Conservation (phyloP, 1,140 invertebrate genomes). For the Temnothorax curvispinosus region DNA sequence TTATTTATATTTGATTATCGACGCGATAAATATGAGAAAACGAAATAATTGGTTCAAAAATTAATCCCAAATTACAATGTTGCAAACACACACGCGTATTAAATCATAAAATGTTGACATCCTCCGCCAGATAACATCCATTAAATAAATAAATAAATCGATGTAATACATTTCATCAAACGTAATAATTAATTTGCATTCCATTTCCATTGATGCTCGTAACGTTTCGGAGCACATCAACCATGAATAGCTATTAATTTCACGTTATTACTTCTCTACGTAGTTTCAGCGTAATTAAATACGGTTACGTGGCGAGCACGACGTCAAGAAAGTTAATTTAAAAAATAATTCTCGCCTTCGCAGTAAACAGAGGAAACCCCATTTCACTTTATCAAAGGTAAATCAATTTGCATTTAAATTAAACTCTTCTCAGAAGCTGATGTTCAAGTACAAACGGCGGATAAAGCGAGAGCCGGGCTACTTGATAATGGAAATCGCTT, state of each 20-base stretch:
- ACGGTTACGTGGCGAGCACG: constrained; percentile 14
- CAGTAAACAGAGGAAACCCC: constrained; percentile 26
- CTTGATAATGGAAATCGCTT: constrained; percentile 61
- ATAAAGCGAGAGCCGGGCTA: constrained; percentile 58
- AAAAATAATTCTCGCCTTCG: constrained; percentile 65
- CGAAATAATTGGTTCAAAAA: constrained; percentile 15
- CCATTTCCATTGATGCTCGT: constrained; percentile 22
- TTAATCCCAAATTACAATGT: constrained; percentile 9
- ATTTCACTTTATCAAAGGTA: constrained; percentile 65
- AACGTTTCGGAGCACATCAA: background rate
- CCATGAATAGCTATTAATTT: constrained; percentile 53
- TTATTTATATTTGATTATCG: background rate
- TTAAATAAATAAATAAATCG: constrained; percentile 28
- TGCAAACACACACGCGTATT: background rate
- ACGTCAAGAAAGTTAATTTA: constrained; percentile 44
- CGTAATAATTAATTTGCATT: constrained; percentile 50
- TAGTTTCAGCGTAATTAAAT: constrained; percentile 38
- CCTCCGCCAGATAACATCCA: constrained; percentile 13
- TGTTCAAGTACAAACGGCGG: constrained; percentile 49
- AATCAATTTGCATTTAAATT: constrained; percentile 76
- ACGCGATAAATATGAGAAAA: background rate
- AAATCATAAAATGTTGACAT: constrained; percentile 30
- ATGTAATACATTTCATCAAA: constrained; percentile 24
- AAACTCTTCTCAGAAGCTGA: constrained; percentile 54
- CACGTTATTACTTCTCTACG: constrained; percentile 41